A percentile compares a stretch with the other conserved stretches of the same genome.
These are phyloP conservation scores for Numenius arquata DNA, from an alignment of 2,113 vertebrate species.

Conservation along the genomic window DNA sequence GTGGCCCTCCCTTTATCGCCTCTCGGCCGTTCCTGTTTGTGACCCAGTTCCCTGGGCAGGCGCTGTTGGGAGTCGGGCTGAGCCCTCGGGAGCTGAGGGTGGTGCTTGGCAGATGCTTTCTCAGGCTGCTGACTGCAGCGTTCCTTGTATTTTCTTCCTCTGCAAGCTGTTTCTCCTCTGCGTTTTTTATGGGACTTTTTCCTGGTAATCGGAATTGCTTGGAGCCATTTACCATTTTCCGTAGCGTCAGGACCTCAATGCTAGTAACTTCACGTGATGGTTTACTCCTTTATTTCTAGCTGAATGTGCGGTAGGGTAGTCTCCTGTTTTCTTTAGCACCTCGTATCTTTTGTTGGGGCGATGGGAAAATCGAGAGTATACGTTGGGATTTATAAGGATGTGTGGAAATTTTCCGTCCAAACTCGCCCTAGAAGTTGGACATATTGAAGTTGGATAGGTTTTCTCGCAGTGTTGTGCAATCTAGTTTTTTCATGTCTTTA, in stretches of 20 bases:
- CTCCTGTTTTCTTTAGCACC: accelerated
- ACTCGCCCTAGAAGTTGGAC: accelerated
- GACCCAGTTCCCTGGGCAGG: too few relatives aligned
- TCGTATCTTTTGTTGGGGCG: accelerated
- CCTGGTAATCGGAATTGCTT: accelerated
- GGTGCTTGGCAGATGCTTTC: neutral
- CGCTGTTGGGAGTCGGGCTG: accelerated
- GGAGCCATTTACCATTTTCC: accelerated
- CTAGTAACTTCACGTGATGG: accelerated
- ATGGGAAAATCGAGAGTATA: accelerated
- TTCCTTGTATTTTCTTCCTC: accelerated
- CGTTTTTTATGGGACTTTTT: accelerated
- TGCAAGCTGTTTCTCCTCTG: accelerated
- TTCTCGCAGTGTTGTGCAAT: accelerated
- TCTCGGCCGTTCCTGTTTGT: too few relatives aligned
- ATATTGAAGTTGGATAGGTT: accelerated
- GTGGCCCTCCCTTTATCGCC: neutral
- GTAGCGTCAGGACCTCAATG: accelerated
- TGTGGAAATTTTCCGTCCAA: accelerated
- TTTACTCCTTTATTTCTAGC: accelerated
- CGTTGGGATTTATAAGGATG: accelerated
- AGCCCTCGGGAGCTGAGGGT: neutral
- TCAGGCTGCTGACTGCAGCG: accelerated
- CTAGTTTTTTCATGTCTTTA: neutral
- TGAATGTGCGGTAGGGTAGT: accelerated